phyloP scores from a whole-genome alignment of 2,113 vertebrate genomes.

The Stomatorhinus ivindoensis region DNA sequence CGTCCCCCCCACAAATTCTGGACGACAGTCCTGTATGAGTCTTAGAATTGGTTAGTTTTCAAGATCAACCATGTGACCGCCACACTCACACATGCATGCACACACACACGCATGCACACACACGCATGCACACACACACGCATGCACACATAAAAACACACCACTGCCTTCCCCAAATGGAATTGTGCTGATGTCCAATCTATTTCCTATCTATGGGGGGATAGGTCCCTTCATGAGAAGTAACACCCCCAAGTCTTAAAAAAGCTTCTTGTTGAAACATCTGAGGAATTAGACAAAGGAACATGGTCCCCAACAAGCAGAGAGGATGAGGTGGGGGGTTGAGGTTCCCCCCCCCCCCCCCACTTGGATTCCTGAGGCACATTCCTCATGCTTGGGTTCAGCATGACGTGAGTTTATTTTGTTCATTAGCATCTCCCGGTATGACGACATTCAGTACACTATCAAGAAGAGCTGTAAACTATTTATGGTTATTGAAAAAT shows the following conservation, averaged over 20 bases:
- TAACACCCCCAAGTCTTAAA: not conserved
- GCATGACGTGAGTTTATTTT: not conserved
- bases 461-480: not conserved
- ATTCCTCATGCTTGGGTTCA: slow-evolving; percentile 22
- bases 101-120: not conserved
- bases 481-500: not conserved
- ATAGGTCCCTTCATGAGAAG: not conserved
- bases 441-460: not conserved
- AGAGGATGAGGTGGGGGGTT: not conserved
- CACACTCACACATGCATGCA: not conserved
- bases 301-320: not conserved
- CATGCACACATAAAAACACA: not conserved
- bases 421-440: not conserved
- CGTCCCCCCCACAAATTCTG: not conserved
- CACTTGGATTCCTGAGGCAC: slow-evolving; percentile 28
- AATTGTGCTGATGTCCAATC: not conserved
- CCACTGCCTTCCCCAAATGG: not conserved
- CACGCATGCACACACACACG: not conserved
- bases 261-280: slow-evolving; percentile 32
- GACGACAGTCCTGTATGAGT: slow-evolving; percentile 22
- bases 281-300: slow-evolving; percentile 1
- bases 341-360: slow-evolving; percentile 19
- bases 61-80: slow-evolving; percentile 15
- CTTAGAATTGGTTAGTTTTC: slow-evolving; percentile 28
- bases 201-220: not conserved